Conservation (phyloP, 2,113 vertebrate species). For the Poicephalus meyeri region DNA sequence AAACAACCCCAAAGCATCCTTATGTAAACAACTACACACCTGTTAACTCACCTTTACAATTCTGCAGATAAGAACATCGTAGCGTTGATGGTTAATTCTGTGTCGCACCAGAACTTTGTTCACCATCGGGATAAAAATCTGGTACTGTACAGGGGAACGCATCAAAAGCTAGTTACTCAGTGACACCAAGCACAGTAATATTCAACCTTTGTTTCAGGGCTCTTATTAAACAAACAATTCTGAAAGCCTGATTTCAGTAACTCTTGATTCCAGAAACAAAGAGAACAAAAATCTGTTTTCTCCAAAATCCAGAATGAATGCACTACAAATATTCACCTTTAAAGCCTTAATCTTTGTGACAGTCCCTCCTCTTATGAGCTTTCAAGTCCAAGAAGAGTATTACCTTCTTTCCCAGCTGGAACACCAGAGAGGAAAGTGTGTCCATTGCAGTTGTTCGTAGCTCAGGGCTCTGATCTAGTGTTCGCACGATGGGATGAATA, state of each 20-base stretch:
- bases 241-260: background rate
- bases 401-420: conserved; percentile 98
- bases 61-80: conserved; percentile 95
- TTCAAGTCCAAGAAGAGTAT: background rate
- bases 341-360: background rate
- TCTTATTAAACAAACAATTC: background rate
- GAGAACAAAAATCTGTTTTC: background rate
- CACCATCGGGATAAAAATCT: conserved; percentile 99
- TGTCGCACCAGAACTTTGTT: conserved; percentile 96
- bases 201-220: background rate
- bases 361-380: background rate
- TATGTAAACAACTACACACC: background rate
- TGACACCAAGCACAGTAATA: background rate
- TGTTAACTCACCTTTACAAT: conserved; percentile 88
- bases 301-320: background rate
- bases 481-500: conserved; percentile 94
- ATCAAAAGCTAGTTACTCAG: background rate
- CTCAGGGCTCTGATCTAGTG: conserved; percentile 92
- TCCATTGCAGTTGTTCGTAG: conserved; percentile 93
- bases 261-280: background rate
- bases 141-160: conserved; percentile 82
- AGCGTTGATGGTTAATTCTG: conserved; percentile 95
- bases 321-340: background rate
- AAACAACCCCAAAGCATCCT: background rate
- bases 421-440: conserved; percentile 94